phyloP scores from a whole-genome alignment of 1,140 invertebrate species.

The Ostrea edulis region DNA sequence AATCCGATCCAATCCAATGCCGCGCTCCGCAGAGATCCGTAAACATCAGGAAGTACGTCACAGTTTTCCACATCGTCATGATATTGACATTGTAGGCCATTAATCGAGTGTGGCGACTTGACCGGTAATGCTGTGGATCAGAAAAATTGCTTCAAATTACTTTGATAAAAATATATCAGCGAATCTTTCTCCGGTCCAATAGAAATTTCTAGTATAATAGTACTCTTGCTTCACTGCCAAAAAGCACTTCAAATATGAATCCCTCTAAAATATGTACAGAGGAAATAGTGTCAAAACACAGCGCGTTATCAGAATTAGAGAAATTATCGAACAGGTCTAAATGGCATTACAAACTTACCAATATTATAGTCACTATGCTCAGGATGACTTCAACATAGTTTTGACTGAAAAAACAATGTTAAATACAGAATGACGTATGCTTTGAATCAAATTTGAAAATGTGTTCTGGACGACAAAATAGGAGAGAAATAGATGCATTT shows the following conservation, averaged over 20 bases:
- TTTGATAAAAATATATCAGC: no score
- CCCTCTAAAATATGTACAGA: background rate
- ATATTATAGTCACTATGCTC: constrained; percentile 59
- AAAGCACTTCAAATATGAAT: background rate
- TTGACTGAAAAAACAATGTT: constrained; percentile 57
- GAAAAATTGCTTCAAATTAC: background rate
- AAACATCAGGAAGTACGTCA: constrained; percentile 71
- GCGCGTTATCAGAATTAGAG: background rate
- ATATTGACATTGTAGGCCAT: constrained; percentile 68
- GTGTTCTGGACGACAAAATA: no score
- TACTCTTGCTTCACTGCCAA: no score
- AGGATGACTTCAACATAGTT: constrained; percentile 66
- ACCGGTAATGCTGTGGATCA: constrained; percentile 59
- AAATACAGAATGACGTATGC: background rate
- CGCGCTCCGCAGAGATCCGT: constrained; percentile 65
- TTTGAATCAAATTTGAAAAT: no score
- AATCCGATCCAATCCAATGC: constrained; percentile 53
- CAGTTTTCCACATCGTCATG: constrained; percentile 75
- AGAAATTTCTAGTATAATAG: background rate
- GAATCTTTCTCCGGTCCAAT: background rate
- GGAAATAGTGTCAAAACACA: background rate
- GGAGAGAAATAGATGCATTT: no score
- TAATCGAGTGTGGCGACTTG: constrained; percentile 57
- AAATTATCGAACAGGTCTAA: background rate
- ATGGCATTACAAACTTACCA: constrained; percentile 58